Evolutionary conservation across 1,140 invertebrate genomes (phyloP).

Genomic region (Lucilia sericata): DNA sequence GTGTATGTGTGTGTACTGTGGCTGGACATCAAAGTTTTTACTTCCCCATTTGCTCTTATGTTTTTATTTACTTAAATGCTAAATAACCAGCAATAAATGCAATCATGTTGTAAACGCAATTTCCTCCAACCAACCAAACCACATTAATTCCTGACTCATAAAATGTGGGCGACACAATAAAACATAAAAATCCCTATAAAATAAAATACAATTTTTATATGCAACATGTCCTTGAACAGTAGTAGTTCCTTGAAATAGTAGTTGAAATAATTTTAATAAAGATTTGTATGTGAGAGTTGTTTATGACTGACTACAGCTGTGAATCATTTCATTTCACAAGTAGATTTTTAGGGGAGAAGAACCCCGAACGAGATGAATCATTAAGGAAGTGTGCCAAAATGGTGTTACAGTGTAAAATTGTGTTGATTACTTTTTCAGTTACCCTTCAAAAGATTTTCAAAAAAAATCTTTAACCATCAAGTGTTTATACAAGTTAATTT

Average conservation of each 20-base stretch:
- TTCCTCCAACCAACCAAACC: too few relatives aligned
- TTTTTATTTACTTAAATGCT: background rate
- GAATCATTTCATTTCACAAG: too few relatives aligned
- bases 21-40: background rate
- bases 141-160: too few relatives aligned
- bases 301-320: too few relatives aligned
- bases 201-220: too few relatives aligned
- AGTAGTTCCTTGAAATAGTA: background rate
- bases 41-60: too few relatives aligned
- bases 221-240: background rate
- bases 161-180: too few relatives aligned
- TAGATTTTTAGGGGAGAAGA: too few relatives aligned
- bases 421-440: background rate
- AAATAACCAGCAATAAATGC: background rate
- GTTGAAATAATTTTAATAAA: too few relatives aligned
- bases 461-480: background rate
- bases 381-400: background rate
- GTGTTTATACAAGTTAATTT: background rate
- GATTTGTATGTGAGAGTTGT: too few relatives aligned
- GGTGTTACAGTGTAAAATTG: background rate
- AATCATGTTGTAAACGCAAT: background rate
- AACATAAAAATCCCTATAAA: too few relatives aligned
- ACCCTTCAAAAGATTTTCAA: background rate
- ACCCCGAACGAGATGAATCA: too few relatives aligned
- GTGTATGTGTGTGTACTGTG: background rate